Percentiles rank a stretch among this genome's conserved stretches.
Evolutionary conservation across 2,797 vertebrate species (phyloP).

Genomic region (Crenuchus spilurus): DNA sequence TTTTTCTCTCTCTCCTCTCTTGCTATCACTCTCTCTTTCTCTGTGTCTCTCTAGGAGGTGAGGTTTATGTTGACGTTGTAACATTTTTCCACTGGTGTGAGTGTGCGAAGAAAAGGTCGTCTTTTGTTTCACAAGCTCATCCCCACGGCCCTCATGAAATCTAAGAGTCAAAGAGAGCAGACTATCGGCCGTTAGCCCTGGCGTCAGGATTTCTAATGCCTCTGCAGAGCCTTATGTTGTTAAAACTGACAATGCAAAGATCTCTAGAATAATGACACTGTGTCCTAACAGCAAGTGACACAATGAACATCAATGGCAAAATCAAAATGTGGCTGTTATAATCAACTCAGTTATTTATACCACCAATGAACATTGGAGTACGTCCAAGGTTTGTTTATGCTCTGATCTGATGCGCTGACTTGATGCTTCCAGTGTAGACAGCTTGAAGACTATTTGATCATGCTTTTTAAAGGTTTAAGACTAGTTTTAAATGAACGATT

Average conservation of each 20-base stretch:
- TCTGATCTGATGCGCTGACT: no score
- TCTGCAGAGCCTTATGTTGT: constrained; percentile 34
- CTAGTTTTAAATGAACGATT: no score
- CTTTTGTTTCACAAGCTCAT: constrained; percentile 71
- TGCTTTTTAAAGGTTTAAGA: no score
- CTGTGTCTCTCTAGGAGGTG: constrained; percentile 49
- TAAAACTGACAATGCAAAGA: not conserved
- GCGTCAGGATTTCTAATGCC: constrained; percentile 60
- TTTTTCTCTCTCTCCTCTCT: not conserved
- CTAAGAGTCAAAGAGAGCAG: constrained; percentile 62
- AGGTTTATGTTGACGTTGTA: constrained; percentile 64
- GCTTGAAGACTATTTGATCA: no score
- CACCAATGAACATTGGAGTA: no score
- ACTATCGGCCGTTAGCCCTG: constrained; percentile 59
- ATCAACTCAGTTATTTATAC: no score
- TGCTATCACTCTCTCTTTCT: not conserved
- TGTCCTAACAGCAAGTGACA: no score
- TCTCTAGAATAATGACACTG: not conserved
- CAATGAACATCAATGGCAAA: no score
- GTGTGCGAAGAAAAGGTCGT: constrained; percentile 53
- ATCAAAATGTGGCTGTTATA: no score
- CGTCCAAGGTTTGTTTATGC: no score
- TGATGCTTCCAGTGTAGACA: no score
- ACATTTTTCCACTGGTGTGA: constrained; percentile 61
- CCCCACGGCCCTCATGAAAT: constrained; percentile 71